Percentiles rank a stretch among this genome's conserved stretches.
phyloP scores from a whole-genome alignment of 2,113 vertebrate genomes.

The Potamarius usumacintae region DNA sequence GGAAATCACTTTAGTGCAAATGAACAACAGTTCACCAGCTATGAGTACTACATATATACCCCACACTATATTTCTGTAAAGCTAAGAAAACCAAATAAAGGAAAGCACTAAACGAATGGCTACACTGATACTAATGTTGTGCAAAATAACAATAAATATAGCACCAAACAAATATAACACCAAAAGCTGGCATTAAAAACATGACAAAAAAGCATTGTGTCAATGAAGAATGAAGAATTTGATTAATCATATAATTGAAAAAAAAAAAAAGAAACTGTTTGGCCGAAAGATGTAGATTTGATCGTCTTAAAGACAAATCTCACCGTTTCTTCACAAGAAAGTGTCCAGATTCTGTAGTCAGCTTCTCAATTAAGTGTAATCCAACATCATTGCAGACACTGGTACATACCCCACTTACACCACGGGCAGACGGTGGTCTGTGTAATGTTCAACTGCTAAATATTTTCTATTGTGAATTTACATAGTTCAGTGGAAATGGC shows the following conservation, averaged over 20 bases:
- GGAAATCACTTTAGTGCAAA: not conserved
- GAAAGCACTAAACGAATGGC: not conserved
- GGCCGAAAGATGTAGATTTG: not conserved
- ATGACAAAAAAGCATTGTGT: not conserved
- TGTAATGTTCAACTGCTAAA: not conserved
- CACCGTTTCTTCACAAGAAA: slow-evolving; percentile 60
- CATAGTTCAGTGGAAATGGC: slow-evolving; percentile 11
- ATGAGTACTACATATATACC: not conserved
- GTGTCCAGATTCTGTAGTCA: slow-evolving; percentile 21
- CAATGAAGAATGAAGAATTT: not conserved
- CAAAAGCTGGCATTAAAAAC: not conserved
- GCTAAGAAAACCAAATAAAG: not conserved
- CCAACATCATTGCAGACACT: slow-evolving; percentile 43
- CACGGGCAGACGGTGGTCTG: not conserved
- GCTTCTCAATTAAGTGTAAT: slow-evolving; percentile 59
- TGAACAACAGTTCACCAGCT: not conserved
- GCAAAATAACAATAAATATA: not conserved
- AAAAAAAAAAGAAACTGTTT: not conserved
- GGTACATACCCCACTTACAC: not conserved
- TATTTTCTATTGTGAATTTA: not conserved
- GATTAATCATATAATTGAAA: too few species aligned
- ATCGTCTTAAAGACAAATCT: slow-evolving; percentile 42
- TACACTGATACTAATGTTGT: not conserved
- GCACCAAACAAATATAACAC: not conserved
- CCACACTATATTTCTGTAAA: not conserved